Conservation (phyloP, 2,888 invertebrate genomes). For the Drosophila suboccidentalis region DNA sequence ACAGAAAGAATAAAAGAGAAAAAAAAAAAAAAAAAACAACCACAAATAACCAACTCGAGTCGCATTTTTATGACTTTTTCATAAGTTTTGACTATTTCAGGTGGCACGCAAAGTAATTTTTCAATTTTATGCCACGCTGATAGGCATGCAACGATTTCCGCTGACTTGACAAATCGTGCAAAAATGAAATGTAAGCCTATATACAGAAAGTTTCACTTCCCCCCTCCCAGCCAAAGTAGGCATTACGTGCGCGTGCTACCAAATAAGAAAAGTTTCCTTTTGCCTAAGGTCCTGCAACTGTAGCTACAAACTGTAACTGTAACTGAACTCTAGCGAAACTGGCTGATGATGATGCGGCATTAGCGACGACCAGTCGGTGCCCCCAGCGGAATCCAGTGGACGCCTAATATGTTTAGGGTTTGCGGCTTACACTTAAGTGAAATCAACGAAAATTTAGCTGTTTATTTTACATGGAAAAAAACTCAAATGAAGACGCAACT, state of each 20-base stretch:
- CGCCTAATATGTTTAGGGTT: conserved; percentile 73
- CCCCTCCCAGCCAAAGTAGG: neutral
- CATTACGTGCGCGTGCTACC: conserved; percentile 67
- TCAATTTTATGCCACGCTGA: conserved; percentile 78
- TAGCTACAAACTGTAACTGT: no score
- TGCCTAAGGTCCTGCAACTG: conserved; percentile 13
- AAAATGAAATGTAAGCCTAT: conserved; percentile 76
- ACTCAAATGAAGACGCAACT: neutral
- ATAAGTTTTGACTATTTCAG: conserved; percentile 60
- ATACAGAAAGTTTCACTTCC: conserved; percentile 45
- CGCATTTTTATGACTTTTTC: conserved; percentile 67
- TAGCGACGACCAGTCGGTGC: conserved; percentile 44
- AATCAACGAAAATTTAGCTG: conserved; percentile 68
- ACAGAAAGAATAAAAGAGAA: conserved; percentile 3
- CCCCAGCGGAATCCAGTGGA: conserved; percentile 30
- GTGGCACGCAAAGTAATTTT: conserved; percentile 81
- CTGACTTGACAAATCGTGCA: conserved; percentile 82
- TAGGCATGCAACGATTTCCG: conserved; percentile 81
- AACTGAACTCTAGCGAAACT: conserved; percentile 14
- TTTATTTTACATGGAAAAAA: conserved; percentile 7
- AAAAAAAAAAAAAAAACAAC: neutral
- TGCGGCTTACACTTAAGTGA: conserved; percentile 73
- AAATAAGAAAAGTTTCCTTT: conserved; percentile 20
- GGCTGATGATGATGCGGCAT: conserved; percentile 68
- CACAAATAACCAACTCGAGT: conserved; percentile 41